phyloP scores from a whole-genome alignment of 2,888 invertebrate genomes.

The Cyclophora punctaria region DNA sequence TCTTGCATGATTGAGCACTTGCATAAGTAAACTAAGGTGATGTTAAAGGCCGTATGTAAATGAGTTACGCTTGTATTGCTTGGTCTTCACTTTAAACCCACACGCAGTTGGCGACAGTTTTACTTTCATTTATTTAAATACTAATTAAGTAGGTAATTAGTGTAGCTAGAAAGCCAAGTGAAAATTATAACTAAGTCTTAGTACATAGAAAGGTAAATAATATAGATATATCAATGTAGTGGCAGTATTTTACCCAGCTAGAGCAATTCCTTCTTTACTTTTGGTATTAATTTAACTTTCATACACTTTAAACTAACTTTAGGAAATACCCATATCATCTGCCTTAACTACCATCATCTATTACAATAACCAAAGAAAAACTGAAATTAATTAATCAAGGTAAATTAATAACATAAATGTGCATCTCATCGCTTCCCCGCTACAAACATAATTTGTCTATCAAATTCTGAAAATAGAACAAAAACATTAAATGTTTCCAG shows the following conservation, averaged over 20 bases:
- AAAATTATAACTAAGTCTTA: too few relatives aligned
- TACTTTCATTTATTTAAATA: constrained; percentile 33
- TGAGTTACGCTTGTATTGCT: constrained; percentile 37
- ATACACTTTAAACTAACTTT: too few relatives aligned
- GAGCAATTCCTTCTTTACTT: too few relatives aligned
- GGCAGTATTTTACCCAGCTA: too few relatives aligned
- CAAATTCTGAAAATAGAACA: constrained; percentile 40
- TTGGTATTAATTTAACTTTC: too few relatives aligned
- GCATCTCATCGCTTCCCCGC: constrained; percentile 39
- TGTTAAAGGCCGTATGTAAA: constrained; percentile 58
- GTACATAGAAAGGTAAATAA: too few relatives aligned
- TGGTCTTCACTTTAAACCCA: constrained; percentile 26
- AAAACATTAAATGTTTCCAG: constrained; percentile 8
- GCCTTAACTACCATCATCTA: constrained; percentile 9
- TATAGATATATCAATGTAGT: too few relatives aligned
- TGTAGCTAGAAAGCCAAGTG: too few relatives aligned
- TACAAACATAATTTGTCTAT: constrained; percentile 37
- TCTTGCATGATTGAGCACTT: background rate
- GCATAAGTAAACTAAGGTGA: constrained; percentile 17
- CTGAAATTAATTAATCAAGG: constrained; percentile 51
- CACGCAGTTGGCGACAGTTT: constrained; percentile 40
- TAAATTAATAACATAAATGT: constrained; percentile 35
- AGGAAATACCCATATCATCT: too few relatives aligned
- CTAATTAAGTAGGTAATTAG: too few relatives aligned
- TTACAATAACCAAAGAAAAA: constrained; percentile 35